Evolutionary conservation across 2,888 invertebrate species (phyloP), one percentile per base, ranked within the genome.

Genomic region (Chaetogeoica ovagalla): DNA sequence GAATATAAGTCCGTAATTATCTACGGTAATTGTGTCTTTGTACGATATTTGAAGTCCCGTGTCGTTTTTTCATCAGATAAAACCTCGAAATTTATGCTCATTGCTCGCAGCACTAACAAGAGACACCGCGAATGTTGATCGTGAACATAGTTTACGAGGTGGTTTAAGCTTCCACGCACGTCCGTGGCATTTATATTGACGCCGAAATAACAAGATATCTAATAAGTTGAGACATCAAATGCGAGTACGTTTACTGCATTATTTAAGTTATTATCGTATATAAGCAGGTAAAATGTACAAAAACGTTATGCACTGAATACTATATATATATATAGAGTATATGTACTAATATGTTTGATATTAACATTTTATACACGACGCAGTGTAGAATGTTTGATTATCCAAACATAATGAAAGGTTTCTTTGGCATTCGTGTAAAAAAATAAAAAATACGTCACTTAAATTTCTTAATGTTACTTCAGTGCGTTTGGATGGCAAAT

Each of bases 91-190:
- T 69, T 68, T 68, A 76, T 76, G 76, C 68, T 59, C 59, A 30
- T 60, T 68, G 68, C 76, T 59, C 76, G n/a, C 23, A 59, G 43
- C 66, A 76, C 65, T 76, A 68, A 76, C 59, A 48, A 66, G 57
- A 48, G 57, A 68, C 66, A 43, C 63, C 48, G 48, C 30, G 21
- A 68, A 69, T 11, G 68, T 21, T n/a, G 48, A 68, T 60, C 48
- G 68, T 68, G 68, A 23, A 59, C 30, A 65, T 57, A 48, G 76
- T 69, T 68, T 76, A 76, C 43, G 68, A 66, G 66, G 68, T 76
- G 76, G 48, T 76, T 76, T 76, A 60, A 60, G 68, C 30, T 76
- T 76, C 76, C 30, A 7, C 19, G 60, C 76, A 76, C 76, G 76
- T 76, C 15, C 59, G 30, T 13, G 30, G 57, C 76, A 69, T 76